Percentiles rank a stretch among this genome's conserved stretches.
Evolutionary conservation across 2,113 vertebrate genomes (phyloP).

Genomic region (Solenodon paradoxus): DNA sequence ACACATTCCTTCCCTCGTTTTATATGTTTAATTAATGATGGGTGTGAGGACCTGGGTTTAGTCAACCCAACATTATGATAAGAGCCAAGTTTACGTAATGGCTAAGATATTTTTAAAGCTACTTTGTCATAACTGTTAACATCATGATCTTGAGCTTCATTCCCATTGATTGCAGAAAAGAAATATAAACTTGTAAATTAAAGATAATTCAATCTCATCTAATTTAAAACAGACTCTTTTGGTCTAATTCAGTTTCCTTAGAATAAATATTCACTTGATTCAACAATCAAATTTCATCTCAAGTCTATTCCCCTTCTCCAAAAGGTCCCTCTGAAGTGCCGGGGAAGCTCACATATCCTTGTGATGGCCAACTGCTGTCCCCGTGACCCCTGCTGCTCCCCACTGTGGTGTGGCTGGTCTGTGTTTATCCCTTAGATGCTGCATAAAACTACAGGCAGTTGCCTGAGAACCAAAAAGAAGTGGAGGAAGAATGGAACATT

Average conservation of each 20-base stretch:
- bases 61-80: background rate
- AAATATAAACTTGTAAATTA: background rate
- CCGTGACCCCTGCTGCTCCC: background rate
- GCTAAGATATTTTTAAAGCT: background rate
- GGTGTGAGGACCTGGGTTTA: background rate
- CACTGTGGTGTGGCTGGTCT: too few species aligned
- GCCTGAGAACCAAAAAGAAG: background rate
- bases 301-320: background rate
- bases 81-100: background rate
- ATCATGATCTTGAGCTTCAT: background rate
- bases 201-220: background rate
- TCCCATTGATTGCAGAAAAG: background rate
- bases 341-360: background rate
- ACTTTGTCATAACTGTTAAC: background rate
- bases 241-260: background rate
- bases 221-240: background rate
- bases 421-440: too few species aligned
- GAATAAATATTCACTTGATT: background rate
- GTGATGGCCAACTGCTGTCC: background rate
- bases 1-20: background rate
- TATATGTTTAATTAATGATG: background rate
- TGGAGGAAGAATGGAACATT: background rate
- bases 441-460: background rate
- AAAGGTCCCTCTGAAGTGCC: fast-evolving
- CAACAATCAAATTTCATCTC: background rate